These are phyloP conservation scores for Dinothrombium tinctorium DNA, from an alignment of 1,140 invertebrate genomes.

Conservation along the genomic window DNA sequence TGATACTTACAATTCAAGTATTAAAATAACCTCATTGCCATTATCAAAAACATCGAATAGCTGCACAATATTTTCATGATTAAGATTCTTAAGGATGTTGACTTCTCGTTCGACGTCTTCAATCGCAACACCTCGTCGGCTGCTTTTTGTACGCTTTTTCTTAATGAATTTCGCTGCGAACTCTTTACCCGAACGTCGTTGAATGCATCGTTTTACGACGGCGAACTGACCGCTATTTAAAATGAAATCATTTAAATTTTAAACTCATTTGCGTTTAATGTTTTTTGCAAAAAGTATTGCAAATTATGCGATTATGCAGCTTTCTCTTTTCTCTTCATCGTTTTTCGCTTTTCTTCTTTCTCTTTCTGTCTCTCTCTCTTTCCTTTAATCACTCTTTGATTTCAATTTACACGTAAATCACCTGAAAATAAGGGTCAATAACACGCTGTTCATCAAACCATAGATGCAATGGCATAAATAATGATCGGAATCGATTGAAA, in stretches of 20 bases:
- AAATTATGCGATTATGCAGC: no score
- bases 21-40: conserved; percentile 51
- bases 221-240: conserved; percentile 96
- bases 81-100: conserved; percentile 36
- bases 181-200: conserved; percentile 50
- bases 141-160: conserved; percentile 39
- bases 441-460: no score
- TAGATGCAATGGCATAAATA: no score
- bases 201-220: conserved; percentile 61
- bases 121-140: not conserved
- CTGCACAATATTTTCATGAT: conserved; percentile 52
- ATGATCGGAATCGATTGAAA: no score
- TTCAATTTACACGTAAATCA: no score
- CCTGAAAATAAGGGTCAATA: no score
- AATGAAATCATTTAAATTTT: conserved; percentile 19
- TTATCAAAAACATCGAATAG: conserved; percentile 69
- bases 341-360: no score
- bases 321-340: no score
- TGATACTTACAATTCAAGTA: conserved; percentile 39
- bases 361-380: no score
- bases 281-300: no score
- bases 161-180: conserved; percentile 88
- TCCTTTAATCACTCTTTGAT: no score
- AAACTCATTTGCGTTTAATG: no score
- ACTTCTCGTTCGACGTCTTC: conserved; percentile 1